Percentiles rank a stretch among this genome's conserved stretches.
Evolutionary conservation across 1,140 invertebrate genomes (phyloP).

Genomic region (Drosophila ambigua): DNA sequence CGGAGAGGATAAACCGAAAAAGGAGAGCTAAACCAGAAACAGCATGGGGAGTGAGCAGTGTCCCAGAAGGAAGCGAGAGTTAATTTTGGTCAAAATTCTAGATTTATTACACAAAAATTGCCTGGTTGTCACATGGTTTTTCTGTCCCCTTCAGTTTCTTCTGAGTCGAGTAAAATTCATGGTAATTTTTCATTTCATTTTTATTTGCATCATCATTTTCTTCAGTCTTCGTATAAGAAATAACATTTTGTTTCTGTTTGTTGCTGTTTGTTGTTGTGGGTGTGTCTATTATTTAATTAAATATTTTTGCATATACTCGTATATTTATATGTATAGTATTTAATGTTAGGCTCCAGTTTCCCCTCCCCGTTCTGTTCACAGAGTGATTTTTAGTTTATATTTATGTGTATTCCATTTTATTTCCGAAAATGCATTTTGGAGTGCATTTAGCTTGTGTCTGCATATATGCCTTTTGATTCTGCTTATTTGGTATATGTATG

Average conservation of each 20-base stretch:
- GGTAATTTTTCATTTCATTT: slow-evolving; percentile 67
- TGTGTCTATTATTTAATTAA: slow-evolving; percentile 65
- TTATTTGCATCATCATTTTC: slow-evolving; percentile 73
- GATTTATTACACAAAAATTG: slow-evolving; percentile 33
- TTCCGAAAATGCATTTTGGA: slow-evolving; percentile 48
- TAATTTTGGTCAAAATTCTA: slow-evolving; percentile 24
- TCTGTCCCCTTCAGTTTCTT: background rate
- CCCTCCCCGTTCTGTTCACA: slow-evolving; percentile 27
- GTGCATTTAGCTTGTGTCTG: slow-evolving; percentile 11
- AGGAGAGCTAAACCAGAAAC: slow-evolving; percentile 7
- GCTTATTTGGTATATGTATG: slow-evolving; percentile 55
- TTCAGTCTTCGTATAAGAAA: slow-evolving; percentile 84
- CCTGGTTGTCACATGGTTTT: slow-evolving; percentile 7
- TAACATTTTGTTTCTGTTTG: slow-evolving; percentile 73
- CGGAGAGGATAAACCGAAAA: background rate
- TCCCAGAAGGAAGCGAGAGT: background rate
- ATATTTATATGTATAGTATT: slow-evolving; percentile 39
- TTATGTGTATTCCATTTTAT: slow-evolving; percentile 22
- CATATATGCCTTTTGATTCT: slow-evolving; percentile 63
- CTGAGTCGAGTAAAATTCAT: slow-evolving; percentile 22
- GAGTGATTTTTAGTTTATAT: slow-evolving; percentile 44
- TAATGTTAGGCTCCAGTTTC: slow-evolving; percentile 50
- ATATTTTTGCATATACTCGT: slow-evolving; percentile 62
- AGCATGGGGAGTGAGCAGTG: background rate
- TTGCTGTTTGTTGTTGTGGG: slow-evolving; percentile 48